These are phyloP conservation scores for Ophion ventricosus DNA, from an alignment of 2,888 invertebrate species.

Conservation along the genomic window DNA sequence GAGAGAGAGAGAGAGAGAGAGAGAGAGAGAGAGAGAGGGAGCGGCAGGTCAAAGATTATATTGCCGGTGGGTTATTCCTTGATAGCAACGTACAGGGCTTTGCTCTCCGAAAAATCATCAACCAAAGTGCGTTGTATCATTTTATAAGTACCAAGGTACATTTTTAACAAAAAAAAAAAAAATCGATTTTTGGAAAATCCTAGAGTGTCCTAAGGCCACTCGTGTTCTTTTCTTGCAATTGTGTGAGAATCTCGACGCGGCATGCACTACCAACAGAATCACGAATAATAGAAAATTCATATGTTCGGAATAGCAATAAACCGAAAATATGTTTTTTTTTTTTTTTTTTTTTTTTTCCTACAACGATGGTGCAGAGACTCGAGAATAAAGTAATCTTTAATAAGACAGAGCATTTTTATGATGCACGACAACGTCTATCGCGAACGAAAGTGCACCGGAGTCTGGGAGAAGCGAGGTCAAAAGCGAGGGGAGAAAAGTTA, in stretches of 20 bases:
- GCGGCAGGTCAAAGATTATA: not conserved
- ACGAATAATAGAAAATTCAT: too few species aligned
- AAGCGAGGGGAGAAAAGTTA: not conserved
- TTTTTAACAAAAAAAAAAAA: too few species aligned
- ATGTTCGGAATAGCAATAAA: too few species aligned
- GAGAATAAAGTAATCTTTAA: not conserved
- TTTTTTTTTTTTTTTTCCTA: too few species aligned
- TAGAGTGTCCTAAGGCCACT: too few species aligned
- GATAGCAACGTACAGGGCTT: not conserved
- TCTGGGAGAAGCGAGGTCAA: conserved; percentile 1
- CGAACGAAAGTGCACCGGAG: conserved; percentile 10
- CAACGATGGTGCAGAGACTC: not conserved
- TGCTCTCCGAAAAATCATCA: not conserved
- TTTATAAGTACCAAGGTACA: too few species aligned
- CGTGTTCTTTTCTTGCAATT: not conserved
- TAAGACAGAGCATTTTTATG: not conserved
- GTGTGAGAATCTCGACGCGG: conserved; percentile 5
- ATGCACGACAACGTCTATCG: not conserved
- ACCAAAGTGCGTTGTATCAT: not conserved
- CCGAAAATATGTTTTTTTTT: too few species aligned
- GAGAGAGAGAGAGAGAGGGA: conserved; percentile 17
- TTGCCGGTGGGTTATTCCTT: not conserved
- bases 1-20: conserved; percentile 18
- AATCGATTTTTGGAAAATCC: too few species aligned
- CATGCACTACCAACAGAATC: not conserved